Conservation (phyloP, 1,140 invertebrate genomes). For the Hesperophylax magnus region DNA sequence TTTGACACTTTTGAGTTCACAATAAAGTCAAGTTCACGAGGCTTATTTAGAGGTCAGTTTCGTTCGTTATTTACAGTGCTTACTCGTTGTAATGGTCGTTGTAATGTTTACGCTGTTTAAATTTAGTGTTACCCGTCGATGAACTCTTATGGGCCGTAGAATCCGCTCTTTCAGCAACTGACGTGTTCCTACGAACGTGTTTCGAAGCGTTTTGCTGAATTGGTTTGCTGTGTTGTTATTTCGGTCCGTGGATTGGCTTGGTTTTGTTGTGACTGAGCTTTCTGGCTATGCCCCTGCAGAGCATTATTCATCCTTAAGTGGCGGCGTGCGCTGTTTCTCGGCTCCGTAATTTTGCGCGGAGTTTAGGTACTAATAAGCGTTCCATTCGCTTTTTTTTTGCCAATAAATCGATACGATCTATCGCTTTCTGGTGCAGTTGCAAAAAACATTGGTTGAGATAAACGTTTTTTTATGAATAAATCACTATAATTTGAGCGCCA, state of each 20-base stretch:
- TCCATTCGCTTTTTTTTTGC: background rate
- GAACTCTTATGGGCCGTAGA: background rate
- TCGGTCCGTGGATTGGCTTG: constrained; percentile 7
- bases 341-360: background rate
- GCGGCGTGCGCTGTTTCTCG: background rate
- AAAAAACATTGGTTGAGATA: too few relatives aligned
- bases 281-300: background rate
- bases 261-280: constrained; percentile 11
- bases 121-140: background rate
- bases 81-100: too few relatives aligned
- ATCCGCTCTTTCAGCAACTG: background rate
- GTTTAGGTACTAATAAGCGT: background rate
- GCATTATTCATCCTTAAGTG: constrained; percentile 23
- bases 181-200: background rate
- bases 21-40: too few relatives aligned
- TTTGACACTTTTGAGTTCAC: too few relatives aligned
- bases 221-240: constrained; percentile 17
- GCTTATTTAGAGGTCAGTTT: too few relatives aligned
- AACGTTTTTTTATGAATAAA: too few relatives aligned
- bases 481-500: too few relatives aligned
- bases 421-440: too few relatives aligned
- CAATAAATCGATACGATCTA: too few relatives aligned
- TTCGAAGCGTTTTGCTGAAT: constrained; percentile 6
- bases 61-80: too few relatives aligned
- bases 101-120: too few relatives aligned